Base-by-base conservation (phyloP, 1,140 invertebrate genomes). In the Brachionus sp. region DNA sequence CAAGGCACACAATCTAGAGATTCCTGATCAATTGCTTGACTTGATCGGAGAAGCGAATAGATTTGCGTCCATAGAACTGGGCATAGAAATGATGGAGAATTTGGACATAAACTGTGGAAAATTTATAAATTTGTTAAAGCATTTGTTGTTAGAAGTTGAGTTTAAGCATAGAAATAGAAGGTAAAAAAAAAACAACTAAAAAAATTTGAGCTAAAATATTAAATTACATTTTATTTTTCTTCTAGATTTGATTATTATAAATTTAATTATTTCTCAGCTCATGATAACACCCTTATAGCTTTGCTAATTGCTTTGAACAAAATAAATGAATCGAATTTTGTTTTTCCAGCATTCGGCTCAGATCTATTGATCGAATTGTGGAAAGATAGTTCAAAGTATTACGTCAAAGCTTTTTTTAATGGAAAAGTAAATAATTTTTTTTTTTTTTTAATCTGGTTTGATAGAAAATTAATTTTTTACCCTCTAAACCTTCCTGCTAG, bases 241-340 rank as follows among this genome's bases (percentile, higher is more conserved):
- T 78, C 13, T 78, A 80, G 77, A 80, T 62, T 35, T 33, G 77
- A 66, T 35, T 57, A 62, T 80, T 66, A 80, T 35, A 80, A 80
- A 62, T 35, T 80, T n/a, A 80, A 62, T 25, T 80, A 44, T 66
- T 80, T 62, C 16, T 80, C 77, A 44, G 77, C 77, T 3, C 77
- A 80, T 80, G 77, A 80, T 66, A 80, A 39, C 77, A 80, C 77
- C 1, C 35, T 80, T 6, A 80, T 62, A 2, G 77, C 77, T 19
- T 25, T 80, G 19, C 16, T 80, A 44, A 66, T 80, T 44, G 33
- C 39, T 12, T 50, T 80, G 0, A 44, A 39, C 10, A 25, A 57
- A 33, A 80, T 80, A 19, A 37, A 57, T 25, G 35, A 80, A 37
- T 16, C 53, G 13, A 80, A 64, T 80, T 66, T 35, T 35, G 13